Conservation (phyloP, 2,888 invertebrate genomes). For the Drosophila atripex region DNA sequence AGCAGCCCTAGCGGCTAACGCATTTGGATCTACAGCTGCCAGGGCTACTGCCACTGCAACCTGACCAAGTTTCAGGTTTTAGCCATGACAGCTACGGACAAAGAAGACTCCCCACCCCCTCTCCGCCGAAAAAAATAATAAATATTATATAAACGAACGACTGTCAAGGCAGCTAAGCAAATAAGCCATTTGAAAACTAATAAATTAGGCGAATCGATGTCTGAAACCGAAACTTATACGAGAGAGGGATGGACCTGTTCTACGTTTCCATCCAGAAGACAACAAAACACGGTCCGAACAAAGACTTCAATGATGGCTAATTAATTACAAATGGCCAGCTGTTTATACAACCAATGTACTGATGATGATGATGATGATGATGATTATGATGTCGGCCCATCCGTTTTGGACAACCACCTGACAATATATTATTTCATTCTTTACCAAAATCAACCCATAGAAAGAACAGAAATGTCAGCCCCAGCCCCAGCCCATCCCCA, state of each 20-base stretch:
- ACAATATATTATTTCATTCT: constrained; percentile 10
- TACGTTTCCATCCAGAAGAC: constrained; percentile 32
- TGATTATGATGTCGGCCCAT: too few species aligned
- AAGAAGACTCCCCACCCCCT: too few species aligned
- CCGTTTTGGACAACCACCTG: constrained; percentile 1
- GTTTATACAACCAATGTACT: constrained; percentile 6
- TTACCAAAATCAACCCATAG: background rate
- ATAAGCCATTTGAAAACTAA: constrained; percentile 71
- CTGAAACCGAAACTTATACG: too few species aligned
- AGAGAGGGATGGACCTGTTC: constrained; percentile 53
- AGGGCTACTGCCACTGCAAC: background rate
- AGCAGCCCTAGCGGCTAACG: constrained; percentile 49
- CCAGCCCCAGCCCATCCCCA: too few species aligned
- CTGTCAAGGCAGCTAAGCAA: constrained; percentile 69
- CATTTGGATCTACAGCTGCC: constrained; percentile 16
- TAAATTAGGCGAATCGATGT: constrained; percentile 46
- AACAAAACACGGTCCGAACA: constrained; percentile 22
- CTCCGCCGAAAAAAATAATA: constrained; percentile 34
- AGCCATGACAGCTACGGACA: constrained; percentile 36
- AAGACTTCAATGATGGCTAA: constrained; percentile 58
- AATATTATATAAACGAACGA: constrained; percentile 60
- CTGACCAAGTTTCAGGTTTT: background rate
- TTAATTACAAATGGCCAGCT: constrained; percentile 60
- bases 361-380: background rate
- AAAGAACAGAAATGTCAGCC: too few species aligned